A percentile compares a stretch with the other conserved stretches of the same genome.
Evolutionary conservation across 2,113 vertebrate genomes (phyloP).

Genomic region (Taxidea taxus): DNA sequence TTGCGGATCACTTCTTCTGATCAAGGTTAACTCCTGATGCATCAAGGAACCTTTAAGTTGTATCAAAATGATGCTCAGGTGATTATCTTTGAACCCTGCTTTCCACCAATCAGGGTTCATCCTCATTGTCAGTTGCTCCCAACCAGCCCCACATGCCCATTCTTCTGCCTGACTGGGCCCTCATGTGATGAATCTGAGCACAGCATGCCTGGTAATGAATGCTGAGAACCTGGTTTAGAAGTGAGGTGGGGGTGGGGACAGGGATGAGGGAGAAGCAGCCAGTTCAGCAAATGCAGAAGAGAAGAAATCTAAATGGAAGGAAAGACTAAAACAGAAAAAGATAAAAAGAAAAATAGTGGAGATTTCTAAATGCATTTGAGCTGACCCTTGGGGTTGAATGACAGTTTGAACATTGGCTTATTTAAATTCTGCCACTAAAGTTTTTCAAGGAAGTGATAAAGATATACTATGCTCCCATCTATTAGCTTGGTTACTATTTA

Average conservation of each 20-base stretch:
- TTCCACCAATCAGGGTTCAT: not conserved
- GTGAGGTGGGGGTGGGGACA: not conserved
- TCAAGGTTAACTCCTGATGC: not conserved
- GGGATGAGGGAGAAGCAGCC: not conserved
- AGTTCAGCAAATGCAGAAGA: not conserved
- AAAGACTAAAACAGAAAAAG: not conserved
- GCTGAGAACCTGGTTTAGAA: conserved; percentile 37
- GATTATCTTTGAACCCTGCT: not conserved
- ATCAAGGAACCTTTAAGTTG: not conserved
- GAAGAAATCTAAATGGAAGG: not conserved
- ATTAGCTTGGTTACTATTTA: not conserved
- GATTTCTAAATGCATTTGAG: not conserved
- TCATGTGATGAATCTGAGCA: conserved; percentile 66
- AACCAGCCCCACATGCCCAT: not conserved
- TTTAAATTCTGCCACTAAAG: not conserved
- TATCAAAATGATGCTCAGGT: not conserved
- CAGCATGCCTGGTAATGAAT: conserved; percentile 47
- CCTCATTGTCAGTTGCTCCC: not conserved
- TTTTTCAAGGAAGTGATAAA: conserved; percentile 4
- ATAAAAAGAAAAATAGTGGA: not conserved
- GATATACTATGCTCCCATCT: not conserved
- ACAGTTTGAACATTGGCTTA: not conserved
- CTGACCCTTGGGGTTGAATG: not conserved
- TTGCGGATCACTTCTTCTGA: not conserved
- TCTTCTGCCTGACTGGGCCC: conserved; percentile 57